Base-by-base conservation (phyloP, 2,888 invertebrate genomes). In the Lithodes maja region DNA sequence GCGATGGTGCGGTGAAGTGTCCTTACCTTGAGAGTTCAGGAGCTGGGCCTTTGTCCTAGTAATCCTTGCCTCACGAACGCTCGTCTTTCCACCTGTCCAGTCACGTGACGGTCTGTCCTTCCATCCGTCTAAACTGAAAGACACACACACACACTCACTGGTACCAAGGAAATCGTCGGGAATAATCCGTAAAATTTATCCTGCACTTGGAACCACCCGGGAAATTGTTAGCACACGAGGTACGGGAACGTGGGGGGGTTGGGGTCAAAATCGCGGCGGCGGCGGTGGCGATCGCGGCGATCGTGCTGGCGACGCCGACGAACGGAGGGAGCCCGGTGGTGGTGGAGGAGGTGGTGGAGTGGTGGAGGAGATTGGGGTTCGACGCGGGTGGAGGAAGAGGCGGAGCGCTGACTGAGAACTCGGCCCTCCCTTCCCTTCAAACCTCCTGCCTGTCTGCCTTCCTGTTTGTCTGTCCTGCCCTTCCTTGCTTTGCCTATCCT, bases 331-430 rank as follows among this genome's bases (percentile, higher is more conserved):
- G 17, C 69, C 68, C 68, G 69, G 75, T 53, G 84, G 82, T 33
- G 82, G 77, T 61, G 84, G 84, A 77, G 84, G 84, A 74, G 74
- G 83, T 74, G 53, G 68, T 68, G 81, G 33, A 61, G 33, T 9
- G 61, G 61, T 33, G 81, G 33, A 33, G 55, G 61, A 55, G 54
- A 33, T 12, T 77, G 54, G 17, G 84, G 12, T 55, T 12, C 84
- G 61, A 61, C 77, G 77, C 77, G 84, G 84, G 17, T 17, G 84
- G 84, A 55, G 77, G 84, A 84, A 52, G 84, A 84, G 84, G 84
- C 84, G 84, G 75, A 74, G 84, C 84, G 84, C 77, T 77, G 17
- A 84, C 84, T 84, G 84, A 84, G 84, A 84, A 55, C 75, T 55
- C 49, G 7, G 7, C 74, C 17, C 74, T 74, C n/a, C 55, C 78